phyloP scores from a whole-genome alignment of 2,888 invertebrate genomes.

The Actias luna region DNA sequence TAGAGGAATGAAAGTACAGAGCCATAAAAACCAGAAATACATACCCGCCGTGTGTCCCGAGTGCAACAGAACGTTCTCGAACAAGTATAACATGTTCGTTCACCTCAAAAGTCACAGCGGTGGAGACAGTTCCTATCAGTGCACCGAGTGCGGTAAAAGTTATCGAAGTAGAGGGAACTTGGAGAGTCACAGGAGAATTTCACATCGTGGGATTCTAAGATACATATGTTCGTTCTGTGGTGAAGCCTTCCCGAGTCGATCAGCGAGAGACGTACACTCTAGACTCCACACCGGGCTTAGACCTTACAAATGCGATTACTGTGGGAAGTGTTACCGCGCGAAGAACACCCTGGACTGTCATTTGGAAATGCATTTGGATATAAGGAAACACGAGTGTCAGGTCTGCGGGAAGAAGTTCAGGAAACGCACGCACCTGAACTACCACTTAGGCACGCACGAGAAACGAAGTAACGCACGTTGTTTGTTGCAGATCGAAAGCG shows the following conservation, averaged over 20 bases:
- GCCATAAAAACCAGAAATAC: conserved; percentile 48
- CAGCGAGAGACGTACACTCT: conserved; percentile 63
- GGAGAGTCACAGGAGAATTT: conserved; percentile 59
- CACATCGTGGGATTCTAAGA: conserved; percentile 67
- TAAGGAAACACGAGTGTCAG: conserved; percentile 53
- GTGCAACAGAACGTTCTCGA: conserved; percentile 72
- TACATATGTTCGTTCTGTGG: conserved; percentile 69
- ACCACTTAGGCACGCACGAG: conserved; percentile 60
- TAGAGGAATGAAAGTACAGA: conserved; percentile 27
- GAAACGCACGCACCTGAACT: conserved; percentile 59
- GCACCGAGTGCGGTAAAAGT: conserved; percentile 66
- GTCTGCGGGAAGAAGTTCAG: conserved; percentile 61
- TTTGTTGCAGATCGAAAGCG: conserved; percentile 65
- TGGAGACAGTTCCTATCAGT: conserved; percentile 38
- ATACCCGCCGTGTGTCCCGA: conserved; percentile 70
- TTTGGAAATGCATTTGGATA: conserved; percentile 52
- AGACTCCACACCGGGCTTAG: conserved; percentile 69
- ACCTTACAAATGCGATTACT: conserved; percentile 68
- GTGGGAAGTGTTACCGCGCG: conserved; percentile 58
- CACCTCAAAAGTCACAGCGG: conserved; percentile 69
- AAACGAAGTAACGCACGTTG: conserved; percentile 44
- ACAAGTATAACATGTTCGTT: conserved; percentile 71
- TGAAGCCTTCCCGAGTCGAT: conserved; percentile 70
- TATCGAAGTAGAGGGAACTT: conserved; percentile 72
- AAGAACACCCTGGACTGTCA: conserved; percentile 56